A percentile compares a stretch with the other conserved stretches of the same genome.
Evolutionary conservation across 2,888 invertebrate species (phyloP).

Genomic region (Drosophila algonquin): DNA sequence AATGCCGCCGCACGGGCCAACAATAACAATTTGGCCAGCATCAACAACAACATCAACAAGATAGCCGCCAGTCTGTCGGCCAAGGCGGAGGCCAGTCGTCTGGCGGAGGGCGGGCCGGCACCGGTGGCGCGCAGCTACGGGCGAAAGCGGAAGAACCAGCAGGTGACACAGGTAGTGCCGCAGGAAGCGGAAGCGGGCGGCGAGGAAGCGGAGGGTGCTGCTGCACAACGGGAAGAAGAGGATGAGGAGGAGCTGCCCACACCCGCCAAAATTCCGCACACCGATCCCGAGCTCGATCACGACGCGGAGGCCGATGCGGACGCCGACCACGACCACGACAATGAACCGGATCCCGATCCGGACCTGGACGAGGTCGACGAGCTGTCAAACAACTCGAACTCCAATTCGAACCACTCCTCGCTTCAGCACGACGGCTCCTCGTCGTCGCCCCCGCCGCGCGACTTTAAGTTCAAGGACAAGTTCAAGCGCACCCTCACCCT

Average conservation of each 20-base stretch:
- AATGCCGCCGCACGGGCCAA: constrained; percentile 64
- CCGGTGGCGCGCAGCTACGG: constrained; percentile 66
- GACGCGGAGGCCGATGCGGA: constrained; percentile 48
- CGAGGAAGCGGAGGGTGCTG: background rate
- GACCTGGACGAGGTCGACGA: constrained; percentile 53
- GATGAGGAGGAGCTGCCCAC: constrained; percentile 43
- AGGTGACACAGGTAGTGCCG: constrained; percentile 71
- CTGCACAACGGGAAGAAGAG: background rate
- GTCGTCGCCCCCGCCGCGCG: constrained; percentile 79
- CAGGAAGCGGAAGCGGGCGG: constrained; percentile 26
- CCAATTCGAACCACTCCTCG: constrained; percentile 65
- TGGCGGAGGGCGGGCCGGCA: constrained; percentile 44
- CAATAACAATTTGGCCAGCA: constrained; percentile 74
- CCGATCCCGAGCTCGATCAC: constrained; percentile 46
- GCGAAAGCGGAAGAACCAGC: constrained; percentile 83
- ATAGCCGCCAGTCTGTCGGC: constrained; percentile 79
- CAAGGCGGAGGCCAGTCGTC: constrained; percentile 72
- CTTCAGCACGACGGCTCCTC: constrained; percentile 72
- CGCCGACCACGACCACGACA: constrained; percentile 41
- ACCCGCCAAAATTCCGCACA: constrained; percentile 68
- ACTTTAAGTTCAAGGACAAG: constrained; percentile 83
- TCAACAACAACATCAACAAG: constrained; percentile 76
- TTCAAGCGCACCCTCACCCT: constrained; percentile 82
- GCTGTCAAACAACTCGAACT: constrained; percentile 64
- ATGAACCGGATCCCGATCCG: constrained; percentile 57